phyloP scores from a whole-genome alignment of 2,113 vertebrate genomes.

The Trematomus loennbergii region DNA sequence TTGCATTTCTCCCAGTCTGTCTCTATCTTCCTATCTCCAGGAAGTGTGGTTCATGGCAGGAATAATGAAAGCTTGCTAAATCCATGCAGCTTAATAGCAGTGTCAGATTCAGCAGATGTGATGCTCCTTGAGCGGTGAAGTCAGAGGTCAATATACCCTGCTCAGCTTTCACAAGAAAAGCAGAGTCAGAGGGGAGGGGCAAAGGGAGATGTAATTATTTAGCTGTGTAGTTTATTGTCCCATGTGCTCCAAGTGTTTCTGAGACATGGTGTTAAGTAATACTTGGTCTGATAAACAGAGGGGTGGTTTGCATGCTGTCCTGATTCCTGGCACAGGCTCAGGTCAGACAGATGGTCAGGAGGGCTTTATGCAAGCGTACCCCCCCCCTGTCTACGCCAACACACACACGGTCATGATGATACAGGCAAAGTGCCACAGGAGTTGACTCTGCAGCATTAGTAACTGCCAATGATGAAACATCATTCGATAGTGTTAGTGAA shows the following conservation, averaged over 20 bases:
- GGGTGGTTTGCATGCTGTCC: conserved; percentile 13
- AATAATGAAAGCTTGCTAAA: background rate
- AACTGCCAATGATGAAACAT: conserved; percentile 33
- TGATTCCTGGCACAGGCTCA: conserved; percentile 65
- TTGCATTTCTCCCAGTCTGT: background rate
- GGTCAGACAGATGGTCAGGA: conserved; percentile 78
- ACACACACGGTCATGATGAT: conserved; percentile 24
- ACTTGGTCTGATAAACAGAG: conserved; percentile 12
- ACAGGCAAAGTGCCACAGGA: conserved; percentile 1
- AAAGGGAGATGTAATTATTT: background rate
- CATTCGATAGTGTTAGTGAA: background rate
- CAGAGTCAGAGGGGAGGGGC: background rate
- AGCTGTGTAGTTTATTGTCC: background rate
- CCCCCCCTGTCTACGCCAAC: background rate
- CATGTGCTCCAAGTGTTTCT: background rate
- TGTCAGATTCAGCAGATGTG: conserved; percentile 30
- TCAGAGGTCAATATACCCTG: conserved; percentile 19
- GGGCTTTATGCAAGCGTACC: conserved; percentile 43
- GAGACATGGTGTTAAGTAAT: conserved; percentile 20
- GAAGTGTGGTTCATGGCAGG: background rate
- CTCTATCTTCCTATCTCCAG: conserved; percentile 1
- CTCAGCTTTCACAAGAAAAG: conserved; percentile 7
- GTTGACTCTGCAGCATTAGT: conserved; percentile 33
- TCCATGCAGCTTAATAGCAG: conserved; percentile 1
- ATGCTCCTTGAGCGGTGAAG: conserved; percentile 17